phyloP scores from a whole-genome alignment of 92 coral and sea anemone genomes.

The Parazoanthus swiftii region DNA sequence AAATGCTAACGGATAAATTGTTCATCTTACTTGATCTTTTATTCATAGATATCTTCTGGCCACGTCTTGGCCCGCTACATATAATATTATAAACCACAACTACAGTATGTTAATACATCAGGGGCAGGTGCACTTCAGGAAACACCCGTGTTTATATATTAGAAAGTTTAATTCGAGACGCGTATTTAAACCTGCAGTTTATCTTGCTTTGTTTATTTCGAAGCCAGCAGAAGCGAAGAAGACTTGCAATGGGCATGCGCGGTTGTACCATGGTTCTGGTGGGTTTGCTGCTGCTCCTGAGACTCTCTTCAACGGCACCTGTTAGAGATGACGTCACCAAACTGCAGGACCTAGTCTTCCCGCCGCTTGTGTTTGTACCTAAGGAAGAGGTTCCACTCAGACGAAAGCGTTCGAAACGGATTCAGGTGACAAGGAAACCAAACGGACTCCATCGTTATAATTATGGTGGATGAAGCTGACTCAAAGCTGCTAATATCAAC shows the following conservation, averaged over 20 bases:
- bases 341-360: neutral
- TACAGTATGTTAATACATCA: no score
- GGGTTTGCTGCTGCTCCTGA: neutral
- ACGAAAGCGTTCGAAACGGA: neutral
- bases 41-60: no score
- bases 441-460: neutral
- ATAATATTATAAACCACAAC: no score
- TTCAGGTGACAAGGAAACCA: neutral
- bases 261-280: neutral
- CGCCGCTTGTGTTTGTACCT: neutral
- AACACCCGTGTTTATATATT: no score
- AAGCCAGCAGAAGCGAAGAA: neutral
- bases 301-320: neutral
- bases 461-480: neutral
- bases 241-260: neutral
- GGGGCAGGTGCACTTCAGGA: no score
- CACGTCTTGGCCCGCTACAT: no score
- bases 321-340: neutral
- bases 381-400: neutral
- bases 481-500: neutral
- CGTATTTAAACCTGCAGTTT: no score
- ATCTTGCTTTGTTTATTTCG: no score
- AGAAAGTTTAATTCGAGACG: no score
- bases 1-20: no score
- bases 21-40: no score